Evolutionary conservation across 2,113 vertebrate species (phyloP), one percentile per base, ranked within the genome.

Genomic region (Sceloporus undulatus): DNA sequence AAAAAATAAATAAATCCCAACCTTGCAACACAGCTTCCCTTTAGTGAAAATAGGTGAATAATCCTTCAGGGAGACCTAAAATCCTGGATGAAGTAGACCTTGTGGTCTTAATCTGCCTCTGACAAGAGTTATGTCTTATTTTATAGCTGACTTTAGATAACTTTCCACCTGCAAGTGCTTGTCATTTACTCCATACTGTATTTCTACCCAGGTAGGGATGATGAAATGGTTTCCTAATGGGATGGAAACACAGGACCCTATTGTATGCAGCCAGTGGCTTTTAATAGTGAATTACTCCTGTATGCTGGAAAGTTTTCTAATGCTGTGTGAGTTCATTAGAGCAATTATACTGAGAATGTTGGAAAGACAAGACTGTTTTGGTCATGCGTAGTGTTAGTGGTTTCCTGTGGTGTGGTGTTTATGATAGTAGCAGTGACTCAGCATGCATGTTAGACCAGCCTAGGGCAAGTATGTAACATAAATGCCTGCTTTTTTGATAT

Each of bases 351-450:
- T 83, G 90, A 94, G 93, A 93, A 89, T 68, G 62, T 85, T 88
- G 75, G 91, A 94, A 95, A 94, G 90, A 94, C 65, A 91, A 1
- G 48, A 94, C 87, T 83, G n/a, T 88, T 92, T 93, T 92, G 87
- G 89, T 93, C 91, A 91, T 87, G 82, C 91, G 86, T 88, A 90
- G 80, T 90, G 82, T 92, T 92, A 95, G 91, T 88, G 84, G 91
- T 95, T 95, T 95, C 94, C 93, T 94, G 54, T 84, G 84, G 94
- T 90, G 88, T 88, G 80, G 88, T 34, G n/a, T 94, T 96, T 94
- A 92, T 91, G 90, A 94, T 78, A 95, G 92, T 56, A 91, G 81
- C 42, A 86, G 74, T 94, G 90, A 90, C 94, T 92, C 90, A 92
- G 86, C 91, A 88, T 89, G 95, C 84, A 94, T 94, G 91, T 91